Base-by-base conservation (phyloP, 2,113 vertebrate genomes). In the Trogon melanurus region DNA sequence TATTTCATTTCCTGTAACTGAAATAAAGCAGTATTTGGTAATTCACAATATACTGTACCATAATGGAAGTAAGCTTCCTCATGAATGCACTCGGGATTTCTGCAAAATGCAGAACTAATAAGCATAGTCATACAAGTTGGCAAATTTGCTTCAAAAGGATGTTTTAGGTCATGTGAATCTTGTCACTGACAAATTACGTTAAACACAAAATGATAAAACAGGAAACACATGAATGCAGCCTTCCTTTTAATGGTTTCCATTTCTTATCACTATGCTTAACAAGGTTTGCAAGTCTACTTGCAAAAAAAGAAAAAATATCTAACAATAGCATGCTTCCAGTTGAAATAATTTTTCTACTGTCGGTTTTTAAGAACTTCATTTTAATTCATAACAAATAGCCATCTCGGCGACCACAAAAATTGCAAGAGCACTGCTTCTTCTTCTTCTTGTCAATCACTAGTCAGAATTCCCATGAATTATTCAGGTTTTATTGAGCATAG, bases 231-330 rank as follows among this genome's bases (percentile, higher is more conserved):
- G 72, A 89, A 88, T 41, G 69, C 34, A 3, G 17, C 57, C 84
- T 97, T 97, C 95, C 95, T 97, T 92, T 95, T 76, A 84, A 11
- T 75, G 58, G 62, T 94, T 91, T 92, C 84, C 64, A 54, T 58
- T 88, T 85, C 84, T 95, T 90, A 89, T 92, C 70, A 1, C 51
- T 79, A 34, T 17, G 41, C 27, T 86, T 50, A 85, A 70, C 10
- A 18, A 56, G 20, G 34, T 69, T 88, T 87, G 72, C 20, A 85
- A 93, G 61, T 57, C 71, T 38, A 58, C 9, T 85, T 16, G 18
- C 54, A 91, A 86, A 87, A 71, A 74, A 72, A 4, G 38, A 60
- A 41, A 69, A 62, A 38, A 19, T 6, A 30, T 12, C 44, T 84
- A 86, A 64, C 9, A 75, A 50, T 20, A 96, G 17, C 34, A 60